Evolutionary conservation across 1,140 invertebrate genomes (phyloP).

Genomic region (Cydia splendana): DNA sequence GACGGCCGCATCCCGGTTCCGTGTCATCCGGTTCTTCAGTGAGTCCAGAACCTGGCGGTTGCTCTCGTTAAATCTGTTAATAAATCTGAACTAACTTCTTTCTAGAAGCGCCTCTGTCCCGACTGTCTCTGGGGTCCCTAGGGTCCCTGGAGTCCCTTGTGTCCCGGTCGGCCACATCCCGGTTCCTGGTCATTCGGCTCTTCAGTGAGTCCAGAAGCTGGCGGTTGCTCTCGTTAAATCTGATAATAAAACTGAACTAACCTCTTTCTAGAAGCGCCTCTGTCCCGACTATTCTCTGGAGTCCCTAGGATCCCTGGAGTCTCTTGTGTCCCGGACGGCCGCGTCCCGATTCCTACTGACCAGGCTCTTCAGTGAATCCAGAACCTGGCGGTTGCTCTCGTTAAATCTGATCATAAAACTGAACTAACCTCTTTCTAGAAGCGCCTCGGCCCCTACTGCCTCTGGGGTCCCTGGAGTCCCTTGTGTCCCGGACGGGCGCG

Average conservation of each 20-base stretch:
- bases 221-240: too few relatives aligned
- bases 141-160: conserved; percentile 36
- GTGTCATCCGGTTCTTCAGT: conserved; percentile 72
- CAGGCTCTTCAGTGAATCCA: conserved; percentile 81
- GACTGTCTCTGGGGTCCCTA: conserved; percentile 34
- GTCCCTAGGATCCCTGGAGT: conserved; percentile 9
- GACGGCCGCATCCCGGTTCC: background rate
- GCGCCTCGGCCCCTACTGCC: conserved; percentile 44
- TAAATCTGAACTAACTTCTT: background rate
- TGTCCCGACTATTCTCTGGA: background rate
- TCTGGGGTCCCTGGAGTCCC: conserved; percentile 30
- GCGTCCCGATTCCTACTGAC: background rate
- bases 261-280: conserved; percentile 30
- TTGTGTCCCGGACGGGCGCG: background rate
- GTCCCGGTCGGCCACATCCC: conserved; percentile 32
- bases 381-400: conserved; percentile 81
- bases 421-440: conserved; percentile 34
- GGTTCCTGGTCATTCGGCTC: background rate
- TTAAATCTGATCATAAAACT: conserved; percentile 40
- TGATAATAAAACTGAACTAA: background rate
- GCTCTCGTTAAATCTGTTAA: conserved; percentile 64
- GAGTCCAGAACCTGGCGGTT: conserved; percentile 82
- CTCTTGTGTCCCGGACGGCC: background rate
- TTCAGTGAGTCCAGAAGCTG: background rate
- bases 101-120: conserved; percentile 47